Conservation (phyloP, 2,888 invertebrate genomes). For the Drosophila lacicola region DNA sequence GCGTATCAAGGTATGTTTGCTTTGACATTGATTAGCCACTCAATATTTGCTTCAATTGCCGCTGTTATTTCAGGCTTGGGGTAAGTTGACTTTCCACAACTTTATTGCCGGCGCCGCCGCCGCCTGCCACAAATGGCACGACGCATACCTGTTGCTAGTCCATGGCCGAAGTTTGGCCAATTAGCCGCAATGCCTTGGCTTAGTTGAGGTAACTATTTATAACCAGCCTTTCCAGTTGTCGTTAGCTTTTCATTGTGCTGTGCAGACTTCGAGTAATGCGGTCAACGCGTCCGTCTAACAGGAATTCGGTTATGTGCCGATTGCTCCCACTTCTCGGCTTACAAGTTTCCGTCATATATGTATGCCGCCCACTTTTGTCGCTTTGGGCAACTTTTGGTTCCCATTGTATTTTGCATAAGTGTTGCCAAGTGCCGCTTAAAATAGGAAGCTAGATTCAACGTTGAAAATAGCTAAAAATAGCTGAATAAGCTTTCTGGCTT, state of each 20-base stretch:
- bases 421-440: too few relatives aligned
- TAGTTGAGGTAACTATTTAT: constrained; percentile 66
- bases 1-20: neutral
- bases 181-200: constrained; percentile 65
- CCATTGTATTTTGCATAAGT: neutral
- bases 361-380: constrained; percentile 50
- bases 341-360: constrained; percentile 24
- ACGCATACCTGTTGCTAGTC: constrained; percentile 50
- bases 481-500: too few relatives aligned
- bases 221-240: constrained; percentile 62
- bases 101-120: constrained; percentile 19
- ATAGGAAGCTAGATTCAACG: too few relatives aligned
- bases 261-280: constrained; percentile 59
- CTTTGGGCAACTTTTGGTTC: constrained; percentile 21
- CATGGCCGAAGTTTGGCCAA: constrained; percentile 54
- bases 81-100: constrained; percentile 30
- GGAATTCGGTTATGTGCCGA: constrained; percentile 47
- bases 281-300: constrained; percentile 59
- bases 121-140: constrained; percentile 42
- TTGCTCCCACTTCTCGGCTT: constrained; percentile 15
- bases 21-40: constrained; percentile 12
- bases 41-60: constrained; percentile 6
- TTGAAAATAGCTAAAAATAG: too few relatives aligned
- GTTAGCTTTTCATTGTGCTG: constrained; percentile 20
- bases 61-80: constrained; percentile 1